Evolutionary conservation across 2,797 vertebrate genomes (phyloP).

Genomic region (Paramormyrops hopkinsi): DNA sequence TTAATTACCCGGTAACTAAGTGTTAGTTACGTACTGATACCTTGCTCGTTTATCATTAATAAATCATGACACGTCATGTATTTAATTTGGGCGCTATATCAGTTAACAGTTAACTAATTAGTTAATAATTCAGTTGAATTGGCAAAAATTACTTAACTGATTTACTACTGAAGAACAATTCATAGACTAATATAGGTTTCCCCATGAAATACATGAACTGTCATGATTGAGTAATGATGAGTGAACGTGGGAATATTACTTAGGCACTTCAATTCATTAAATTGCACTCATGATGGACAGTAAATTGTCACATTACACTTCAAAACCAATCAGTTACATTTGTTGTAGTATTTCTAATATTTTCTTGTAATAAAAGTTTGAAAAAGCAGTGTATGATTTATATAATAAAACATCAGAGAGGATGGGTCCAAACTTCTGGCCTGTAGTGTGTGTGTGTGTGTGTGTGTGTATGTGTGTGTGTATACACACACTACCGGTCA

Average conservation of each 20-base stretch:
- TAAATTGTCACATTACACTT: not conserved
- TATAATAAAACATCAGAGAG: not conserved
- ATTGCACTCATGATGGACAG: not conserved
- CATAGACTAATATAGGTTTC: not conserved
- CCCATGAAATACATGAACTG: not conserved
- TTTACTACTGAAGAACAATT: not conserved
- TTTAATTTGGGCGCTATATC: not conserved
- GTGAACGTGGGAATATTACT: no score
- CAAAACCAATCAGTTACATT: not conserved
- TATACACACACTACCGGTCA: no score
- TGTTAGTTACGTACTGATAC: not conserved
- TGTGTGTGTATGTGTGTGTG: no score
- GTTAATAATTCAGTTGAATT: not conserved
- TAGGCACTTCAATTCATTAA: not conserved
- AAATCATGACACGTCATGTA: not conserved
- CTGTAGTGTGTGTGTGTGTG: not conserved
- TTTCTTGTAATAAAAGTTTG: not conserved
- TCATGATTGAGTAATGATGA: not conserved
- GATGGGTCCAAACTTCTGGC: not conserved
- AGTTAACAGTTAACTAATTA: not conserved
- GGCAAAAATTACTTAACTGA: not conserved
- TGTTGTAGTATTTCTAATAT: not conserved
- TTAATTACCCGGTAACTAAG: not conserved
- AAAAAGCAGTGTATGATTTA: not conserved
- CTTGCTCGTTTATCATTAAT: not conserved